These are phyloP conservation scores for Spodoptera frugiperda DNA, from an alignment of 1,140 invertebrate genomes.

Conservation along the genomic window DNA sequence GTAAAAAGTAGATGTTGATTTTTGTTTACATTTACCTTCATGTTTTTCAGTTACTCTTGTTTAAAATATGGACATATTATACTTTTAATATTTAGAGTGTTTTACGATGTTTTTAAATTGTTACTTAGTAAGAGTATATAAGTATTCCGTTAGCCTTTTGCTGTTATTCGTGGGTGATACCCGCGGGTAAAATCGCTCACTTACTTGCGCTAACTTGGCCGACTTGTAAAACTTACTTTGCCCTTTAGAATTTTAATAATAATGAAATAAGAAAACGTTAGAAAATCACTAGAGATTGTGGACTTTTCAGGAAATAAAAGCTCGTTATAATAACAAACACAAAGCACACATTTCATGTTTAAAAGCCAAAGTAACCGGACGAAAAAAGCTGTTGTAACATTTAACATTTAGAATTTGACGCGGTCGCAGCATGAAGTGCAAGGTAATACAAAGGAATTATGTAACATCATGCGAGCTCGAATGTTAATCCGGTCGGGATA, in stretches of 20 bases:
- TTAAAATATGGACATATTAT: too few species aligned
- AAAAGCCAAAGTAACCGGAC: not conserved
- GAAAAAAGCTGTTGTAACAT: conserved; percentile 9
- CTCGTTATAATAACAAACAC: too few species aligned
- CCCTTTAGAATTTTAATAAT: conserved; percentile 36
- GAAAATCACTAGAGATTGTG: not conserved
- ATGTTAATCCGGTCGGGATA: conserved; percentile 70
- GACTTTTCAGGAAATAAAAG: too few species aligned
- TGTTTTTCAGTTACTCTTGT: too few species aligned
- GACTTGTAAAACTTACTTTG: conserved; percentile 52
- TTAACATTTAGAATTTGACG: conserved; percentile 40
- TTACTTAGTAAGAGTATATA: not conserved
- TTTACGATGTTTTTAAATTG: not conserved
- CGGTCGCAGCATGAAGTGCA: conserved; percentile 50
- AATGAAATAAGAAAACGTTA: not conserved
- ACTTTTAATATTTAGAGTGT: not conserved
- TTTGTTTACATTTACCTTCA: too few species aligned
- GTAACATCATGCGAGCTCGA: conserved; percentile 56
- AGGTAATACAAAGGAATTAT: conserved; percentile 57
- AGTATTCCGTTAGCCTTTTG: conserved; percentile 45
- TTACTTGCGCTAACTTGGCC: conserved; percentile 54
- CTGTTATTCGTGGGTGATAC: conserved; percentile 53
- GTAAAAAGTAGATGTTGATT: too few species aligned
- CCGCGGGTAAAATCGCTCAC: conserved; percentile 60
- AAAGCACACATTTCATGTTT: not conserved